phyloP scores from a whole-genome alignment of 2,113 vertebrate genomes.

The Balaeniceps rex region DNA sequence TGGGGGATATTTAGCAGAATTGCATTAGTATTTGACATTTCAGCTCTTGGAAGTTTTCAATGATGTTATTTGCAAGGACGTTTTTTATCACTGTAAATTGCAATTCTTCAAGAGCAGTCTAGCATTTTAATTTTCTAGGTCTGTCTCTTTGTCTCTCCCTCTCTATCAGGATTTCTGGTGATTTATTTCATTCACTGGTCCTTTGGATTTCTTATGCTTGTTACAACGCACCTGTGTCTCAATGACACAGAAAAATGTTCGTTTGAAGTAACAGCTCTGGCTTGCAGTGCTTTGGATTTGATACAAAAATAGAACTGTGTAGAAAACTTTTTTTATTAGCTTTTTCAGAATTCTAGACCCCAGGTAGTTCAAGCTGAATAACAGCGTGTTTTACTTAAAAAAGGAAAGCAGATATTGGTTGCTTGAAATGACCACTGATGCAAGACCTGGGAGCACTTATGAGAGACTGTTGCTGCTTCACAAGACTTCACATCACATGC shows the following conservation, averaged over 20 bases:
- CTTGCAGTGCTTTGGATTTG: neutral
- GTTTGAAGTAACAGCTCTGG: constrained; percentile 9
- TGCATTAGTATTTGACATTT: constrained; percentile 46
- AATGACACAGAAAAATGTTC: neutral
- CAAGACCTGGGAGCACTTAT: neutral
- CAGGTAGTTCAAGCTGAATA: neutral
- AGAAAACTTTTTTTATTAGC: constrained; percentile 25
- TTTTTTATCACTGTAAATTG: neutral
- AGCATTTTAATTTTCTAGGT: constrained; percentile 26
- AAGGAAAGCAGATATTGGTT: neutral
- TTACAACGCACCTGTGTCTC: neutral
- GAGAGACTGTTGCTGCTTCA: neutral
- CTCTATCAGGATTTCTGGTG: neutral
- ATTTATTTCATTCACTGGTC: neutral
- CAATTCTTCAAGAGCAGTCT: neutral
- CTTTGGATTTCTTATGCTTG: constrained; percentile 40
- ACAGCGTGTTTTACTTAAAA: neutral
- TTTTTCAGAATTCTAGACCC: neutral
- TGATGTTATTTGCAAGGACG: constrained; percentile 13
- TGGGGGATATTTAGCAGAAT: neutral
- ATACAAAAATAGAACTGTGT: constrained; percentile 11
- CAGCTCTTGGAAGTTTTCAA: neutral
- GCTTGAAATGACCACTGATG: neutral
- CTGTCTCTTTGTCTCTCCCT: neutral
- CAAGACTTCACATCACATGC: neutral